Conservation (phyloP, 23 tunicate genomes). For the Aplidium turbinatum region DNA sequence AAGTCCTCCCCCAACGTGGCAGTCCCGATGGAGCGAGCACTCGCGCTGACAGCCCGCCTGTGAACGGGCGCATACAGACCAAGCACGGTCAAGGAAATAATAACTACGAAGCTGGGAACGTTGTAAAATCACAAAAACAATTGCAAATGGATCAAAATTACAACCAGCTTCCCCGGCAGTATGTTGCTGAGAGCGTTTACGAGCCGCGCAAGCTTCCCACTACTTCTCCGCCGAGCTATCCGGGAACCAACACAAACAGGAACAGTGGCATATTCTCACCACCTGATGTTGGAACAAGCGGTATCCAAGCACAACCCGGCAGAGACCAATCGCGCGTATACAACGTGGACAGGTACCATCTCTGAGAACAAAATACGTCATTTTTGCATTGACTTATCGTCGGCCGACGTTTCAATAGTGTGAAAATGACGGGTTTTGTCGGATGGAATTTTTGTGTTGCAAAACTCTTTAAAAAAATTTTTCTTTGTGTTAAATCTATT, state of each 20-base stretch:
- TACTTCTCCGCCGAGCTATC: slow-evolving; percentile 74
- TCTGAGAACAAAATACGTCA: no score
- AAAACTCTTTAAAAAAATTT: no score
- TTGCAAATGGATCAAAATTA: slow-evolving; percentile 61
- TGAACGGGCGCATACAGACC: background rate
- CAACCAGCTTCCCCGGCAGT: slow-evolving; percentile 59
- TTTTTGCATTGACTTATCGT: no score
- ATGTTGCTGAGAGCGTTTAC: background rate
- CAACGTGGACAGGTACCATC: no score
- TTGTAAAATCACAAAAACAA: slow-evolving; percentile 13
- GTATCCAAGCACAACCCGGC: background rate
- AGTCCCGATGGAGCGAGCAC: slow-evolving; percentile 91
- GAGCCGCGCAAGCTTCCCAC: slow-evolving; percentile 45
- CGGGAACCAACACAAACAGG: slow-evolving; percentile 37
- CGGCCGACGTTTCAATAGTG: no score
- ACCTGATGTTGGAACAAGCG: slow-evolving; percentile 19
- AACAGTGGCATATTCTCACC: slow-evolving; percentile 63
- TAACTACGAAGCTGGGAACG: slow-evolving; percentile 5
- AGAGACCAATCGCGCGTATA: background rate
- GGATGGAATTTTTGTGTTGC: no score
- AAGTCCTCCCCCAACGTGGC: slow-evolving; percentile 65
- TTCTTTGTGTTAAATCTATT: no score
- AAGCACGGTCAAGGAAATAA: background rate
- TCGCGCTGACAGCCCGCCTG: slow-evolving; percentile 84
- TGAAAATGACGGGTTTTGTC: no score